Base-by-base conservation (phyloP, 2,113 vertebrate species). In the Tachysurus fulvidraco region DNA sequence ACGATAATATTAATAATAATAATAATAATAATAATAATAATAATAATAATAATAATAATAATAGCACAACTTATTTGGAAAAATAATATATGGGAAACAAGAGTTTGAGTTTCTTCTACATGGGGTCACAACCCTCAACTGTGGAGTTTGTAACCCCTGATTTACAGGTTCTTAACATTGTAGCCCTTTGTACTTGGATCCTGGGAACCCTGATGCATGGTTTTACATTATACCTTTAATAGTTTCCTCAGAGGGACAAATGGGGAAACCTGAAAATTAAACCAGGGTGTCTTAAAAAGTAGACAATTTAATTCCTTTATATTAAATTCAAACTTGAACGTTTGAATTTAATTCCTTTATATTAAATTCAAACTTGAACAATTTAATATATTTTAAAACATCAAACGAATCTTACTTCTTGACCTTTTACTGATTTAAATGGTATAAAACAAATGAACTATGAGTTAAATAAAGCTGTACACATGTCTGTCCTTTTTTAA, bases 401-500 rank as follows among this genome's bases (percentile, higher is more conserved):
- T 41, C 11, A 28, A 3, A 2, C 5, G 25, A 13, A 14, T 69
- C 65, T 69, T 17, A 41, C 19, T 9, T 41, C 4, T 71, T 17
- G 19, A 60, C 2, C 25, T 46, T 28, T 30, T 76, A 46, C 41
- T 50, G 14, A 64, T 86, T 64, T 60, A 76, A 41, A 81, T 46
- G 54, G 81, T 11, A 21, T 0, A 80, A 30, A 46, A 80, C 36
- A 73, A 46, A 88, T 57, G 28, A 60, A 65, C 8, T 5, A 46
- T 21, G 64, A 84, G 69, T 17, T 62, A 17, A 59, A 85, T 83
- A 67, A 69, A 79, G 54, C 64, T 57, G 60, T 69, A 41, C 13
- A 44, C 69, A 85, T 88, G 73, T 85, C 79, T 28, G 2, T 85
- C 41, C 30, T 74, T 88, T 87, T 84, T 86, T 69, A 62, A 67